Evolutionary conservation across 1,140 invertebrate genomes (phyloP).

Genomic region (Drosophila pandora): DNA sequence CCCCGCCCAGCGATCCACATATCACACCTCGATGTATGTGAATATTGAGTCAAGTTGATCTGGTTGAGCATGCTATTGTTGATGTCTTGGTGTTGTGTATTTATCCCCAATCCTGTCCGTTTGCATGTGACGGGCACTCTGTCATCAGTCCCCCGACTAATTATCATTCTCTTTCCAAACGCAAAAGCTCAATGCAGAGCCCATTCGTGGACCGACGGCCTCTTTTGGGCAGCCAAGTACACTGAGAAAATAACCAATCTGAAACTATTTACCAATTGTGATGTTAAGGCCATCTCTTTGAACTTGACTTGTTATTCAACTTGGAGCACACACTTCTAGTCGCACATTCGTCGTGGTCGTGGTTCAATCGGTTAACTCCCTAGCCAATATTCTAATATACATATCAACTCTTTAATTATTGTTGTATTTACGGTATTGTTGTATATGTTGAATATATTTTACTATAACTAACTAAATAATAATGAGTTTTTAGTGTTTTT

Average conservation of each 20-base stretch:
- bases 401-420: conserved; percentile 30
- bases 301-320: conserved; percentile 34
- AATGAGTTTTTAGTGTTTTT: not conserved
- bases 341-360: conserved; percentile 33
- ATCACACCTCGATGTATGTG: conserved; percentile 82
- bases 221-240: conserved; percentile 67
- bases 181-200: conserved; percentile 54
- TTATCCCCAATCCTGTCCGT: conserved; percentile 7
- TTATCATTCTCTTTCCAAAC: conserved; percentile 46
- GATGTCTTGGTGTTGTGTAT: conserved; percentile 55
- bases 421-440: conserved; percentile 19
- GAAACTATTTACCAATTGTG: conserved; percentile 58
- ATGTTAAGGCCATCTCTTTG: conserved; percentile 54
- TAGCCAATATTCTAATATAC: conserved; percentile 43
- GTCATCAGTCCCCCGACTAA: conserved; percentile 31
- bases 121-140: not conserved
- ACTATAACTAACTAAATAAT: conserved; percentile 6
- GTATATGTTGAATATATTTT: conserved; percentile 35
- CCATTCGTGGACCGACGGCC: conserved; percentile 63
- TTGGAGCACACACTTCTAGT: conserved; percentile 58
- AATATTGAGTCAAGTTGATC: conserved; percentile 80
- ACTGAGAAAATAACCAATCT: conserved; percentile 16
- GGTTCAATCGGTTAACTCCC: conserved; percentile 11
- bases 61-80: conserved; percentile 60
- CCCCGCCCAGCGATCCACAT: conserved; percentile 83